phyloP scores from a whole-genome alignment of 2,888 invertebrate species.

The Doris montereyensis region DNA sequence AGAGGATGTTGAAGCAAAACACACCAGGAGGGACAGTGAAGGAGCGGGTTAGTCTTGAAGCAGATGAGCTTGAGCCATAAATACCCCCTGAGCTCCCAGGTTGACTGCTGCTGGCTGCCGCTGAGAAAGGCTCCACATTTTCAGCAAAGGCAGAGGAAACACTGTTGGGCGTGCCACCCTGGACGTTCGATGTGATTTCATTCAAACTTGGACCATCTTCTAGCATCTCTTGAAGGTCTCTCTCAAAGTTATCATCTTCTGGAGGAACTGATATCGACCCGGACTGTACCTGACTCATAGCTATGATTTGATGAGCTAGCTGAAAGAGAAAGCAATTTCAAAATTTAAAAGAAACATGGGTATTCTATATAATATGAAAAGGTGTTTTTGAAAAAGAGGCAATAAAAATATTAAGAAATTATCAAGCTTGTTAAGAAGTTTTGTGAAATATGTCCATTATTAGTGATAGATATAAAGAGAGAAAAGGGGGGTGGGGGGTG shows the following conservation, averaged over 20 bases:
- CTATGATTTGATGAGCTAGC: conserved; percentile 17
- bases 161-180: conserved; percentile 52
- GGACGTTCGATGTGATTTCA: conserved; percentile 65
- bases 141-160: conserved; percentile 48
- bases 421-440: no score
- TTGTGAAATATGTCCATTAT: no score
- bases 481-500: no score
- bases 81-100: conserved; percentile 44
- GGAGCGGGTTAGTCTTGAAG: conserved; percentile 56
- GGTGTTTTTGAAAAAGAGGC: no score
- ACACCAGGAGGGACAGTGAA: conserved; percentile 62
- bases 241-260: conserved; percentile 68
- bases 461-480: no score
- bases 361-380: no score
- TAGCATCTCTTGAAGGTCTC: conserved; percentile 68
- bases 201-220: conserved; percentile 68
- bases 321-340: not conserved
- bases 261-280: conserved; percentile 45
- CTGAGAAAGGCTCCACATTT: conserved; percentile 36
- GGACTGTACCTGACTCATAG: conserved; percentile 38
- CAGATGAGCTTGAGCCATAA: conserved; percentile 48
- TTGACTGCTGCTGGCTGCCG: conserved; percentile 26
- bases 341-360: no score
- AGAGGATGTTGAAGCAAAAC: no score
- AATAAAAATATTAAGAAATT: no score